Evolutionary conservation across 2,797 vertebrate genomes (phyloP).

Genomic region (Dicrostonyx torquatus): DNA sequence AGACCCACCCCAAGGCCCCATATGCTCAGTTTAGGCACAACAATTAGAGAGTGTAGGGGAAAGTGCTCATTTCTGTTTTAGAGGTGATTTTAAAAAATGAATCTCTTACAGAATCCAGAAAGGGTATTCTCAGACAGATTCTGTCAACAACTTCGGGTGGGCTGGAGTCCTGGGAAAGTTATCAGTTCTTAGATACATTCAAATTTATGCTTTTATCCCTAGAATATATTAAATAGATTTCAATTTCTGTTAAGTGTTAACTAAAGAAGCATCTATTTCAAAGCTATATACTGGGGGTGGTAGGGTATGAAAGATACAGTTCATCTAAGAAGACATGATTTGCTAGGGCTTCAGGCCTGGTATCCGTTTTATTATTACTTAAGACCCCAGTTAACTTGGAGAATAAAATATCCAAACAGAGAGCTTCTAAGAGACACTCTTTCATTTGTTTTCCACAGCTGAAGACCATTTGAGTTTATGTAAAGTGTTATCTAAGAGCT

Average conservation of each 20-base stretch:
- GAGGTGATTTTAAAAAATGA: neutral
- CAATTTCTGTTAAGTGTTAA: conserved; percentile 62
- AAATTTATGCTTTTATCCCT: conserved; percentile 56
- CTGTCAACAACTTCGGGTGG: conserved; percentile 1
- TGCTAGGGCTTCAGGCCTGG: neutral
- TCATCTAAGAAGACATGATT: conserved; percentile 16
- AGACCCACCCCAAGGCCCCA: neutral
- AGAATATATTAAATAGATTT: conserved; percentile 31
- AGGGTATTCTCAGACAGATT: neutral
- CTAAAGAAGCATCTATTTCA: conserved; percentile 43
- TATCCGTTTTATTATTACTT: conserved; percentile 64
- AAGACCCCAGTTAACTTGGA: conserved; percentile 25
- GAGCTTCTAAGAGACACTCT: conserved; percentile 48
- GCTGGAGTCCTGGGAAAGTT: conserved; percentile 24
- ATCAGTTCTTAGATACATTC: neutral
- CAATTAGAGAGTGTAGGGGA: neutral
- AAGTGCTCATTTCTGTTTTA: conserved; percentile 46
- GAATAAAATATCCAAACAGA: conserved; percentile 46
- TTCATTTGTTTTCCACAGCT: conserved; percentile 66
- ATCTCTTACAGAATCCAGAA: conserved; percentile 36
- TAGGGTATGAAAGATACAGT: neutral
- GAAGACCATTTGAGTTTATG: conserved; percentile 72
- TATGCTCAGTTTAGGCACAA: conserved; percentile 45
- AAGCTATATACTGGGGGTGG: conserved; percentile 22
- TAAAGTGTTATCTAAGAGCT: conserved; percentile 78